Evolutionary conservation across 37 sponge, comb jelly and placozoan genomes (phyloP).

Genomic region (Ephydatia muelleri): DNA sequence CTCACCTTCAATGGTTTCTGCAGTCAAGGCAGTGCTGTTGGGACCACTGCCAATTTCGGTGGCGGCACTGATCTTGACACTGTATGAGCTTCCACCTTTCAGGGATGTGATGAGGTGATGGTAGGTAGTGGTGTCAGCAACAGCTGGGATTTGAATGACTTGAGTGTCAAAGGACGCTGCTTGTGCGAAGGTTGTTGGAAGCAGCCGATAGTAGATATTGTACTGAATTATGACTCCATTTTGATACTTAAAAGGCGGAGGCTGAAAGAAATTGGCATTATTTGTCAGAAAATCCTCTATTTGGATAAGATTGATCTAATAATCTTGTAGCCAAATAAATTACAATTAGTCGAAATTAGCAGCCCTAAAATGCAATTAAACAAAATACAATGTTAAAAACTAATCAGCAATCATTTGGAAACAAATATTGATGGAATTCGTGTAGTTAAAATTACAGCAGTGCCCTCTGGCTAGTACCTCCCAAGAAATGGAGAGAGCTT

Average conservation of each 20-base stretch:
- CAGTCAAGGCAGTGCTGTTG: conserved; percentile 9
- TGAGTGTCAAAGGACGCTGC: not conserved
- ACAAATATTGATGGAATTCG: not conserved
- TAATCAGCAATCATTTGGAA: no score
- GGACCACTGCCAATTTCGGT: conserved; percentile 58
- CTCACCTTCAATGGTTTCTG: conserved; percentile 14
- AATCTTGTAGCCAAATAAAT: no score
- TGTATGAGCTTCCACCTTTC: conserved; percentile 24
- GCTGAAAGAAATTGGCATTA: conserved; percentile 9
- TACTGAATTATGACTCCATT: conserved; percentile 58
- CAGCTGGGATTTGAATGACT: not conserved
- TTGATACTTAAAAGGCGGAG: conserved; percentile 16
- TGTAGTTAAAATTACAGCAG: not conserved
- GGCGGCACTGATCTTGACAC: conserved; percentile 43
- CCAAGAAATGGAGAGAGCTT: conserved; percentile 29
- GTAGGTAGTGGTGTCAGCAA: not conserved
- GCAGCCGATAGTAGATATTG: conserved; percentile 40
- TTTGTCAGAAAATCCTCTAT: not conserved
- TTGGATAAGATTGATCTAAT: no score
- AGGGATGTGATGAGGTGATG: conserved; percentile 8
- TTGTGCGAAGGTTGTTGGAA: not conserved
- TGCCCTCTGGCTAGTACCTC: conserved; percentile 17
- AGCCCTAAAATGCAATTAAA: no score
- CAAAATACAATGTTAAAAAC: no score
- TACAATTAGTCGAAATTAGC: no score